Evolutionary conservation across 2,888 invertebrate species (phyloP), one percentile per base, ranked within the genome.

Genomic region (Amblyteles armatorius): DNA sequence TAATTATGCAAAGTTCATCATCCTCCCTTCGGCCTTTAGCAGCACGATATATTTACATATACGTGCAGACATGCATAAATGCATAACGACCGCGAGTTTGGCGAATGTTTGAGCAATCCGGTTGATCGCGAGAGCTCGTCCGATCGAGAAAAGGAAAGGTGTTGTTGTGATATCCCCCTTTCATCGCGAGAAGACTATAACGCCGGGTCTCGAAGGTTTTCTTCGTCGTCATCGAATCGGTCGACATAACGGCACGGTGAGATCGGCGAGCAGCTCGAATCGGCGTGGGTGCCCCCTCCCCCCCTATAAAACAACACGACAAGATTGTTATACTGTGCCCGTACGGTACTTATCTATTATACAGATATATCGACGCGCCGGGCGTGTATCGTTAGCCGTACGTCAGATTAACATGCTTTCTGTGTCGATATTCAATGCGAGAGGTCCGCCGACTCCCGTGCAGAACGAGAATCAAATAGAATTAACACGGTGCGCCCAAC

Each of bases 351-450:
- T 67, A 67, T 40, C 36, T 67, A 40, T 67, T 40, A 29, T 67
- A 67, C 36, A 67, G 40, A 40, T 67, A 36, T 40, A 67, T 67
- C 67, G 67, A 40, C 40, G 44, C 67, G 22, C 40, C 26, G 16
- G 67, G 16, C 63, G 63, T 63, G 67, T 67, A 67, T 67, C 36
- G 36, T 71, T 71, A 55, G n/a, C 22, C 33, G 48, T 19, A 50
- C 71, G 71, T 50, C 33, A 26, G 50, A 52, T 67, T 67, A 67
- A 11, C 73, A 55, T 52, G 69, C 65, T 55, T 76, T 83, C 73
- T 82, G 84, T 82, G 86, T 80, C 82, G 79, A 74, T 73, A 19
- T 52, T 60, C 40, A 76, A 76, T 77, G 57, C 50, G 78, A 78
- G 67, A 40, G 36, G 67, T 40, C 40, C 22, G 67, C 19, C 22